Base-by-base conservation (phyloP, 2,113 vertebrate species). In the Lanius ludovicianus region DNA sequence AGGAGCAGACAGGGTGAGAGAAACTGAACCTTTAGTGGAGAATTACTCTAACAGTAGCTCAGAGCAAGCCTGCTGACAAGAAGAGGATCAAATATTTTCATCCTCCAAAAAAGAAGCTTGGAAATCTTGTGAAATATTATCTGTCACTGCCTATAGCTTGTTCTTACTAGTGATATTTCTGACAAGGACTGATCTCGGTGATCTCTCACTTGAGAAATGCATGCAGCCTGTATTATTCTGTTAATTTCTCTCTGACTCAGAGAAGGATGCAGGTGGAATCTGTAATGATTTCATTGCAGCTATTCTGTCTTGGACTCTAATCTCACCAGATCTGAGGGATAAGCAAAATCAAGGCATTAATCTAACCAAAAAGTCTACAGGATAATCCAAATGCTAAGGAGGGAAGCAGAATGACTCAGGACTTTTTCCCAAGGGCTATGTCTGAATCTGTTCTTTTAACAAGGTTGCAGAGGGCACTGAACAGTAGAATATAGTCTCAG, bases 211-310 rank as follows among this genome's bases (percentile, higher is more conserved):
- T 89, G 80, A 97, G 90, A 93, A 94, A 84, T 78, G 79, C 65
- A 28, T 35, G 55, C 44, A 96, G 73, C 35, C 71, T 42, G 13
- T 68, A 64, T 84, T 93, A 86, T 46, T 80, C 73, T 84, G 62
- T 56, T 95, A 79, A 95, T 96, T 93, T 96, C 79, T 69, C 25
- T 79, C 71, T 96, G 96, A 95, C 86, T 96, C 88, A 92, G 69
- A 52, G 73, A 50, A 78, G 47, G 73, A 92, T 90, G 90, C 83
- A 65, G 57, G 69, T 78, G 33, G 80, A 94, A 95, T 90, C 69
- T 60, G 69, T 92, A 92, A 92, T 60, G 37, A 89, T 79, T 94
- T 94, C 78, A 57, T 42, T 82, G 83, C 76, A 94, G 88, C 68
- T 56, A 53, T 90, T 93, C 76, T 60, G n/a, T 59, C 86, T 75